These are phyloP conservation scores for Cervus canadensis DNA, from an alignment of 2,113 vertebrate species.

Conservation along the genomic window DNA sequence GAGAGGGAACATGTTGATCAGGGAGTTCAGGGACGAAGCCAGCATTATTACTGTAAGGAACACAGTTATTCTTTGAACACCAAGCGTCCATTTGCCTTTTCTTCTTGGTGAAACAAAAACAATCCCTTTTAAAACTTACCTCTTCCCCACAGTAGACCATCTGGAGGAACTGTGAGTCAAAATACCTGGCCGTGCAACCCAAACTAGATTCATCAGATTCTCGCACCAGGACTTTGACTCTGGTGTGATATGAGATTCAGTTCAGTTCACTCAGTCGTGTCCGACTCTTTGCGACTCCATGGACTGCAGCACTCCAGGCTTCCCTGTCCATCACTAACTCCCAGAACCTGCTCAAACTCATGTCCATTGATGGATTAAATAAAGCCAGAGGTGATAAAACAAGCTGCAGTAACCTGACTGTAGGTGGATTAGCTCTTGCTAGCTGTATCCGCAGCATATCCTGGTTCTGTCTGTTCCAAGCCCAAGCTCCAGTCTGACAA, in stretches of 20 bases:
- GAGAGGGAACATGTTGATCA: not conserved
- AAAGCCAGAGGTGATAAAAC: not conserved
- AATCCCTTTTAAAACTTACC: not conserved
- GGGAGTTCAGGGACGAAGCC: not conserved
- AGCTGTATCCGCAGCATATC: fast-evolving
- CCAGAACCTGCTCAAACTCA: not conserved
- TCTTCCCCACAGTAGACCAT: not conserved
- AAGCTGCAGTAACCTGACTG: not conserved
- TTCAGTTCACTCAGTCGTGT: not conserved
- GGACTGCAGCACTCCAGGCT: not conserved
- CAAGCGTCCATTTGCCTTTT: not conserved
- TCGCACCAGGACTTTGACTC: not conserved
- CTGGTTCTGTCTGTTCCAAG: not conserved
- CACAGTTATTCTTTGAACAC: not conserved
- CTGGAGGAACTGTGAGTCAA: not conserved
- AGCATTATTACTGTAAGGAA: fast-evolving
- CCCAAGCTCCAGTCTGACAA: not conserved
- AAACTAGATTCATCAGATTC: not conserved
- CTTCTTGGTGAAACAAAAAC: not conserved
- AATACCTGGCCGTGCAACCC: not conserved
- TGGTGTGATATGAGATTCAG: not conserved
- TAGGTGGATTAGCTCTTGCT: not conserved
- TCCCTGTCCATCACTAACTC: not conserved
- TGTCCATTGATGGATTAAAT: not conserved
- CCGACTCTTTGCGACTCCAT: not conserved